Evolutionary conservation across 2,113 vertebrate species (phyloP).

Genomic region (Pogonocichla stellata): DNA sequence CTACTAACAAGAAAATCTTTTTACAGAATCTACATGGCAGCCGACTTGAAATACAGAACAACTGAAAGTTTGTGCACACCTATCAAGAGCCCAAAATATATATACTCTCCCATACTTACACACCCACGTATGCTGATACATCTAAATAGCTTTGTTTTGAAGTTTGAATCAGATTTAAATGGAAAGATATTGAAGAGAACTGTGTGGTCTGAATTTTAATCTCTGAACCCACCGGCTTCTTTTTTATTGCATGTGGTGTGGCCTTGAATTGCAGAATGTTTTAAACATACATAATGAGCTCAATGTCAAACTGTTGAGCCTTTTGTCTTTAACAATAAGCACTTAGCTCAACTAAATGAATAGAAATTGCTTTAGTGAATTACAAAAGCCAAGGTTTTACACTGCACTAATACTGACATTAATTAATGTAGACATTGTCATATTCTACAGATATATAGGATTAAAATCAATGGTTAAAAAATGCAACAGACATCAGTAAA

Average conservation of each 20-base stretch:
- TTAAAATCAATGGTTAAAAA: constrained; percentile 40
- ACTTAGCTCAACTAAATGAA: constrained; percentile 91
- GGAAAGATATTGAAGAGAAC: constrained; percentile 52
- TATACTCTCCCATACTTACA: background rate
- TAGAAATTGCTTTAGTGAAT: constrained; percentile 91
- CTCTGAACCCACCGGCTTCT: constrained; percentile 70
- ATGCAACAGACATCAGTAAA: background rate
- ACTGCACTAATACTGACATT: constrained; percentile 49
- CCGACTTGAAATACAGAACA: background rate
- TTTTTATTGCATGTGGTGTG: constrained; percentile 78
- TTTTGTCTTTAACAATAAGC: constrained; percentile 92
- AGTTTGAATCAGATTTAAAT: constrained; percentile 71
- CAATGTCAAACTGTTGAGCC: constrained; percentile 82
- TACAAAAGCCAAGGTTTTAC: constrained; percentile 82
- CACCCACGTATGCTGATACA: background rate
- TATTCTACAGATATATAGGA: constrained; percentile 58
- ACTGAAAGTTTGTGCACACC: background rate
- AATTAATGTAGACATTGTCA: constrained; percentile 67
- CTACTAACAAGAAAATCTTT: background rate
- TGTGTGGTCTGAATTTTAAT: constrained; percentile 77
- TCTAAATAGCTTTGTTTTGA: constrained; percentile 62
- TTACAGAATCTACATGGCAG: background rate
- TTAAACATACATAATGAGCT: constrained; percentile 92
- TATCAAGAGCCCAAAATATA: constrained; percentile 7
- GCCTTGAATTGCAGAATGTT: constrained; percentile 91